Evolutionary conservation across 2,113 vertebrate genomes (phyloP).

Genomic region (Tauraco erythrolophus): DNA sequence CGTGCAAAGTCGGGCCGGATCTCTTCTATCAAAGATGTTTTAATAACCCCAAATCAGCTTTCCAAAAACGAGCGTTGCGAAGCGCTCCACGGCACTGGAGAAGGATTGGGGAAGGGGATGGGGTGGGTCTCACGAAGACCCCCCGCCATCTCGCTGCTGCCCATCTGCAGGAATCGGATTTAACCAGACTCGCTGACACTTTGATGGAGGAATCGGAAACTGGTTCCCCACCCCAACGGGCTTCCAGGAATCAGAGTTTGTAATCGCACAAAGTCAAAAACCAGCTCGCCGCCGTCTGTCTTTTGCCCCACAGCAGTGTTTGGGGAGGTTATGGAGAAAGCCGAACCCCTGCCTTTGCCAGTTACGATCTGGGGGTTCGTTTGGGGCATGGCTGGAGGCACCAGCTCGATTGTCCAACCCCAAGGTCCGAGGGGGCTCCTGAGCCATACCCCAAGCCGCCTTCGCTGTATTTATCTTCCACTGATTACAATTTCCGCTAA

Average conservation of each 20-base stretch:
- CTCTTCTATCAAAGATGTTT: neutral
- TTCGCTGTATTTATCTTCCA: constrained; percentile 36
- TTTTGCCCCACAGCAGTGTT: neutral
- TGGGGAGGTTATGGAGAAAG: neutral
- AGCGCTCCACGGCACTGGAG: neutral
- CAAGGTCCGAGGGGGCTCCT: neutral
- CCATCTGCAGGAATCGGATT: fast-evolving
- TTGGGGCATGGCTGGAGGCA: neutral
- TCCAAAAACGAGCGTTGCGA: neutral
- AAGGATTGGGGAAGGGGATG: neutral
- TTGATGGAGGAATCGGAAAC: neutral
- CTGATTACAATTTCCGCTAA: constrained; percentile 47
- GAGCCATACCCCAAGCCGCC: neutral
- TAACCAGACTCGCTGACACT: neutral
- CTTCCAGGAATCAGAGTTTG: neutral
- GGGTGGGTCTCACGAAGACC: neutral
- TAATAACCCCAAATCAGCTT: neutral
- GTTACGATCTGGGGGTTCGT: neutral
- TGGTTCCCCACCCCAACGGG: fast-evolving
- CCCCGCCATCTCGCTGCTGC: neutral
- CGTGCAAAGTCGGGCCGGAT: neutral
- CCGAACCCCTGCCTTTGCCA: neutral
- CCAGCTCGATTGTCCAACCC: neutral
- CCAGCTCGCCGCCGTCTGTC: neutral
- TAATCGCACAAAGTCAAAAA: neutral